Conservation (phyloP, 1,140 invertebrate species). For the Phenacoccus solenopsis region DNA sequence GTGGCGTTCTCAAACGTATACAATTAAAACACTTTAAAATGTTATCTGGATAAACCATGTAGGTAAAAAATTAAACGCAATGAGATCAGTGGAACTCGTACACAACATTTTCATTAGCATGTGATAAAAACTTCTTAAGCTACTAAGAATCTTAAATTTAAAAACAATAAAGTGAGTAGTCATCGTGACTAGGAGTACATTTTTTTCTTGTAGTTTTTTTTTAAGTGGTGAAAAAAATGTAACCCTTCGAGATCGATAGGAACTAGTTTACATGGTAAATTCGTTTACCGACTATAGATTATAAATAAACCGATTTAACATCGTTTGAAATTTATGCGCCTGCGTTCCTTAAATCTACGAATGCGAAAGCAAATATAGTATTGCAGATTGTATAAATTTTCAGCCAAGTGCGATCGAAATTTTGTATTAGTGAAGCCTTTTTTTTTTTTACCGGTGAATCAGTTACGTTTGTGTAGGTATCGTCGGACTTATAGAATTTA, state of each 20-base stretch:
- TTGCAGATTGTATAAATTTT: not conserved
- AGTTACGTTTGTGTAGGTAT: too few species aligned
- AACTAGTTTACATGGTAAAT: not conserved
- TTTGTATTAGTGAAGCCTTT: too few species aligned
- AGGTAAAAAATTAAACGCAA: not conserved
- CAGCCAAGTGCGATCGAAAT: not conserved
- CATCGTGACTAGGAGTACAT: not conserved
- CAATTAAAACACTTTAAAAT: too few species aligned
- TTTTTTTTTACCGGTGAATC: too few species aligned
- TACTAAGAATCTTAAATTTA: not conserved
- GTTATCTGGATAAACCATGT: too few species aligned
- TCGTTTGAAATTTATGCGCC: not conserved
- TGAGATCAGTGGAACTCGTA: constrained; percentile 1
- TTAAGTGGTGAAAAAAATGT: not conserved
- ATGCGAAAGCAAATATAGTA: not conserved
- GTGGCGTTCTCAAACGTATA: too few species aligned
- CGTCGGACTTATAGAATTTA: too few species aligned
- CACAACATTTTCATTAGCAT: not conserved
- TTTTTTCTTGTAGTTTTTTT: too few species aligned
- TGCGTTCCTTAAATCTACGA: not conserved
- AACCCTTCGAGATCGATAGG: not conserved
- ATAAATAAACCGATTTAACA: not conserved
- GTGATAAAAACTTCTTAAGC: constrained; percentile 2
- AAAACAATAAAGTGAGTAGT: not conserved
- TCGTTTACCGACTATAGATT: not conserved